Evolutionary conservation across 2,113 vertebrate species (phyloP).

Genomic region (Glareola pratincola): DNA sequence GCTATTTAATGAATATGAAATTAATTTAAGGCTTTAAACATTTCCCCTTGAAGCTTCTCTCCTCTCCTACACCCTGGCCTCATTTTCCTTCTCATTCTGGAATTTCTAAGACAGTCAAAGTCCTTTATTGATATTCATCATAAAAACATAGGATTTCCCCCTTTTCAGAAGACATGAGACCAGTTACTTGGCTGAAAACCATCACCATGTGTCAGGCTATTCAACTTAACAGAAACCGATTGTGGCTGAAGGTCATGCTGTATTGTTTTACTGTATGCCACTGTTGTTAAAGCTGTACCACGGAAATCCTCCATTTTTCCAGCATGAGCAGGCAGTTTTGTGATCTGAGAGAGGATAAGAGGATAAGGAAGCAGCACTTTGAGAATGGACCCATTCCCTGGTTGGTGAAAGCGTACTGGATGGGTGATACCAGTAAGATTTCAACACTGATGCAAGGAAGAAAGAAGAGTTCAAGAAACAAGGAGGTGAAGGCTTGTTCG

Average conservation of each 20-base stretch:
- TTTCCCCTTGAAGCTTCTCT: neutral
- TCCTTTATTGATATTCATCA: neutral
- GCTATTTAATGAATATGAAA: neutral
- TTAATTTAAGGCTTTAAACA: neutral
- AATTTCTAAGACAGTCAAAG: neutral
- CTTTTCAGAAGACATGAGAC: slow-evolving; percentile 13
- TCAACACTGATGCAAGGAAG: neutral
- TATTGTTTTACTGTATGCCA: neutral
- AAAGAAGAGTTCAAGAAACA: neutral
- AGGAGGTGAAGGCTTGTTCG: neutral
- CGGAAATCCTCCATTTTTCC: neutral
- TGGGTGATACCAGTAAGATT: neutral
- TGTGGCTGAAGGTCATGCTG: slow-evolving; percentile 9
- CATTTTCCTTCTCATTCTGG: neutral
- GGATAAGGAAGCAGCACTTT: neutral
- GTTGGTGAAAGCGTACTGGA: neutral
- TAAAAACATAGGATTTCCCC: neutral
- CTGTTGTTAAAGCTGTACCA: neutral
- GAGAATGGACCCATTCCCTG: neutral
- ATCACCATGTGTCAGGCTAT: neutral
- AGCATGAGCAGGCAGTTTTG: neutral
- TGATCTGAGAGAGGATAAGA: neutral
- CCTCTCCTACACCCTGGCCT: neutral
- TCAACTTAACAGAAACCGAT: neutral
- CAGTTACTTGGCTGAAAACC: neutral